A percentile compares a stretch with the other conserved stretches of the same genome.
Conservation (phyloP, 2,888 invertebrate species). For the Bedellia somnulentella region DNA sequence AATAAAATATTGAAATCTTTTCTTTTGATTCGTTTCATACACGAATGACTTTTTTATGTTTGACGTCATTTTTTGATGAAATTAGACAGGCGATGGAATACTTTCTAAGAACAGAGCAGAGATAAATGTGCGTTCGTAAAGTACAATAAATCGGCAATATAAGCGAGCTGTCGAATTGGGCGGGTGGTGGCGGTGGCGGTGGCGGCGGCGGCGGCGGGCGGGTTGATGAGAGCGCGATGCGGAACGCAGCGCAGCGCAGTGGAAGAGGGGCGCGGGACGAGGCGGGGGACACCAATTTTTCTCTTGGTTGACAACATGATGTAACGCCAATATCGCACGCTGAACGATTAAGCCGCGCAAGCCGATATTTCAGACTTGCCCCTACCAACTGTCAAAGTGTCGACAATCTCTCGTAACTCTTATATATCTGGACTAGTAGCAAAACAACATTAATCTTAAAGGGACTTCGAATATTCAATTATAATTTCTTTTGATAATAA, state of each 20-base stretch:
- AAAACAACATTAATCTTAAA: no score
- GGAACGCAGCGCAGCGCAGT: no score
- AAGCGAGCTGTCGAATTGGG: constrained; percentile 48
- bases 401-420: constrained; percentile 23
- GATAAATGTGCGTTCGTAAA: constrained; percentile 44
- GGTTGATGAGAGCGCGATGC: constrained; percentile 20
- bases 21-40: no score
- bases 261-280: constrained; percentile 20
- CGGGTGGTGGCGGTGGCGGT: no score
- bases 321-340: constrained; percentile 61
- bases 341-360: constrained; percentile 60
- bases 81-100: constrained; percentile 1
- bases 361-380: constrained; percentile 59
- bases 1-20: no score
- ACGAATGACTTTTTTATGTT: no score
- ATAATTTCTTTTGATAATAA: no score
- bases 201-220: constrained; percentile 20
- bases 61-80: no score
- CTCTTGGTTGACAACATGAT: constrained; percentile 60
- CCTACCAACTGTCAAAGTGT: constrained; percentile 58
- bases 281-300: constrained; percentile 50
- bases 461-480: no score
- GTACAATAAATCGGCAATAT: constrained; percentile 54
- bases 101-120: constrained; percentile 17
- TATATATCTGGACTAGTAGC: no score